phyloP scores from a whole-genome alignment of 2,113 vertebrate species.

The Ptychochromis oligacanthus region DNA sequence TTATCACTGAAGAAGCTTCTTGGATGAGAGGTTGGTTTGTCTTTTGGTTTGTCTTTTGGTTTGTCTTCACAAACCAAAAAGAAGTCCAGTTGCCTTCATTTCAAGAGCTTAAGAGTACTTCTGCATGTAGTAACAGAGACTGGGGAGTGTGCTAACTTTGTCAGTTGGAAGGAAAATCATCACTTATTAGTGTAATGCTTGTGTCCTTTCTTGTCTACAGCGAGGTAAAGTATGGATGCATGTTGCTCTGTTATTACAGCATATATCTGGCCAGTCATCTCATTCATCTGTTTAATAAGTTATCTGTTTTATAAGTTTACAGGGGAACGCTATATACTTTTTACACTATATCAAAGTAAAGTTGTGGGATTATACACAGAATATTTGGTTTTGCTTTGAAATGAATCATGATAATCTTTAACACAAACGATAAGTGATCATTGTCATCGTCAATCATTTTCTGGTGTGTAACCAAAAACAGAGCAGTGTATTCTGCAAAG shows the following conservation, averaged over 20 bases:
- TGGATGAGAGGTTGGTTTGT: too few species aligned
- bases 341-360: neutral
- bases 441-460: neutral
- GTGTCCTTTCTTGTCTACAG: neutral
- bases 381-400: neutral
- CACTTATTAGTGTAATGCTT: neutral
- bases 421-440: neutral
- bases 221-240: neutral
- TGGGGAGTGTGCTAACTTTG: neutral
- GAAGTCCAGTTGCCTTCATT: neutral
- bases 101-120: neutral
- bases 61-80: neutral
- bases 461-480: neutral
- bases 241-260: neutral
- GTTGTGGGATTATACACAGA: neutral
- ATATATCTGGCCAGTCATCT: neutral
- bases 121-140: neutral
- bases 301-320: neutral
- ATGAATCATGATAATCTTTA: neutral
- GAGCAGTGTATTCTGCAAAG: neutral
- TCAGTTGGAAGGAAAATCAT: neutral
- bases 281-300: neutral
- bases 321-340: neutral
- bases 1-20: too few species aligned
- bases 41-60: too few species aligned